phyloP scores from a whole-genome alignment of 2,888 invertebrate genomes.

The Hypercompe scribonia region DNA sequence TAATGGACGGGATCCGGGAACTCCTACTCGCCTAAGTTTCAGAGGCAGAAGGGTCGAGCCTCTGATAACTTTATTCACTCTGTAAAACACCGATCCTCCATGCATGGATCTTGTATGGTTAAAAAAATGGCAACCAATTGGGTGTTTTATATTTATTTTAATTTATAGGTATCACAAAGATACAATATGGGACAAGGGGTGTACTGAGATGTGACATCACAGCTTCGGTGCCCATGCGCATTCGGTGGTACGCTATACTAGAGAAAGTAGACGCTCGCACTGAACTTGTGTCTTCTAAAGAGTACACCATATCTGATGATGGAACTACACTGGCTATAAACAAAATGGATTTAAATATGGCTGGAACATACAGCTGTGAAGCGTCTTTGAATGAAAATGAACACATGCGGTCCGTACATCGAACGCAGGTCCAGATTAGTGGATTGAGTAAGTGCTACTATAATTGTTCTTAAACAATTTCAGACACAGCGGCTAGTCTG shows the following conservation, averaged over 20 bases:
- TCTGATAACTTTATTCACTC: no score
- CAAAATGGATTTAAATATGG: conserved; percentile 36
- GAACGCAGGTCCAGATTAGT: conserved; percentile 30
- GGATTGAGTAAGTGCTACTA: conserved; percentile 39
- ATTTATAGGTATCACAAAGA: conserved; percentile 25
- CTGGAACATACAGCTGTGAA: conserved; percentile 38
- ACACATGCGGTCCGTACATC: conserved; percentile 22
- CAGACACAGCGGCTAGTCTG: no score
- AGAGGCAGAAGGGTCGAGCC: no score
- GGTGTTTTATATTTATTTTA: neutral
- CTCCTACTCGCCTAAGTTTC: no score
- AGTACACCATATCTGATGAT: conserved; percentile 33
- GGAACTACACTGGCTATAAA: conserved; percentile 35
- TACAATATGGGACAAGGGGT: conserved; percentile 29
- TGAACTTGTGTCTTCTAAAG: conserved; percentile 30
- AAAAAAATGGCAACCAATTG: neutral
- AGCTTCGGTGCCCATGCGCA: conserved; percentile 40
- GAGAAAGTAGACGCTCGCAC: conserved; percentile 15
- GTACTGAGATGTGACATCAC: conserved; percentile 42
- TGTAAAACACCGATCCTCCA: no score
- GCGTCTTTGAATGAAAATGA: conserved; percentile 28
- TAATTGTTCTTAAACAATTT: no score
- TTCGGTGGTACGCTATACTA: conserved; percentile 35
- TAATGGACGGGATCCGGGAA: no score
- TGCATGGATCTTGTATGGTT: no score